Conservation (phyloP, 2,888 invertebrate genomes). For the Apamea sordens region DNA sequence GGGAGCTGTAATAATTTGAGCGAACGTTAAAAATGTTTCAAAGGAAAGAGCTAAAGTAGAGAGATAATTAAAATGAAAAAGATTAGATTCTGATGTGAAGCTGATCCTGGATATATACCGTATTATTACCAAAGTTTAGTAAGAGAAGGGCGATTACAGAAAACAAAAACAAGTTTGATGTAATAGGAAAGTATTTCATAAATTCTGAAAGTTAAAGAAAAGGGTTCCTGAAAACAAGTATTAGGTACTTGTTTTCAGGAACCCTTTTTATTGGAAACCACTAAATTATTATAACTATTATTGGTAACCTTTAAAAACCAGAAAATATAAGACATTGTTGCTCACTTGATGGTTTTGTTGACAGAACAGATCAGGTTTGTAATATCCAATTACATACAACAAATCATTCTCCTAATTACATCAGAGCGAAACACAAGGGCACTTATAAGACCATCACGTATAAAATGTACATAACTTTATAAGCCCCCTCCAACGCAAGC, state of each 20-base stretch:
- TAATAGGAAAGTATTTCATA: not conserved
- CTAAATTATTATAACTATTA: too few relatives aligned
- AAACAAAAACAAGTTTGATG: not conserved
- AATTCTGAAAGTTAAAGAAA: not conserved
- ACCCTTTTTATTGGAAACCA: too few relatives aligned
- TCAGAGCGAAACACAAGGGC: not conserved
- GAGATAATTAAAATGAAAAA: not conserved
- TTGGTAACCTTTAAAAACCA: not conserved
- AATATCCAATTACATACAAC: not conserved
- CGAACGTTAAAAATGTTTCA: not conserved
- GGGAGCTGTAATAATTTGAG: slow-evolving; percentile 32
- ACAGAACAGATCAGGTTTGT: not conserved
- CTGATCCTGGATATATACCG: not conserved
- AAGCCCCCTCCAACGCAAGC: slow-evolving; percentile 43
- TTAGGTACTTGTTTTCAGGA: too few relatives aligned
- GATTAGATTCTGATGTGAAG: not conserved
- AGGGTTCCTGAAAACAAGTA: not conserved
- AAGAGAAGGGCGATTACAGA: not conserved
- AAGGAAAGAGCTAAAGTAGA: not conserved
- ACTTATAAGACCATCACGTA: slow-evolving; percentile 25
- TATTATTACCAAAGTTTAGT: not conserved
- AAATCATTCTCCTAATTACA: not conserved
- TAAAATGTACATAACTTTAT: slow-evolving; percentile 33
- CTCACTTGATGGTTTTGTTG: not conserved
- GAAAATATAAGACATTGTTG: not conserved